phyloP scores from a whole-genome alignment of 2,113 vertebrate species.

The human region DNA sequence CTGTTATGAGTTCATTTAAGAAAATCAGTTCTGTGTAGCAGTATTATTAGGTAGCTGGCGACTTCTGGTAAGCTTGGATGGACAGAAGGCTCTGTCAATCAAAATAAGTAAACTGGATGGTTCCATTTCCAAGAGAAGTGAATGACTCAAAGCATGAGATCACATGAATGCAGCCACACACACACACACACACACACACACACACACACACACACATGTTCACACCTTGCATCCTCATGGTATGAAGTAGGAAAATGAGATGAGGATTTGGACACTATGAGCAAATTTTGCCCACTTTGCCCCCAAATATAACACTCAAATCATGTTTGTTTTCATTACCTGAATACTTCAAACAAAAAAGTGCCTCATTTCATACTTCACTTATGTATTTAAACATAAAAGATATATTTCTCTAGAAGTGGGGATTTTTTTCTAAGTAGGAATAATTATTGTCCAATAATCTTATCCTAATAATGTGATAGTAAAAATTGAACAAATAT shows the following conservation, averaged over 20 bases:
- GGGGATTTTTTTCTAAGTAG: neutral
- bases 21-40: neutral
- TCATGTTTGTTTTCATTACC: neutral
- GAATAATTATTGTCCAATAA: neutral
- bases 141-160: neutral
- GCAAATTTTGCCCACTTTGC: neutral
- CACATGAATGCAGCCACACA: neutral
- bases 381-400: neutral
- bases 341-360: neutral
- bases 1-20: neutral
- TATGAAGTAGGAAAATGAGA: neutral
- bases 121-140: neutral
- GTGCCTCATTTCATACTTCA: neutral
- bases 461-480: neutral
- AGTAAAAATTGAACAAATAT: slow-evolving; percentile 4
- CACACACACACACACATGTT: neutral
- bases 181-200: neutral
- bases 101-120: neutral
- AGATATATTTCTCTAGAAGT: neutral
- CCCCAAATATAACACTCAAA: neutral
- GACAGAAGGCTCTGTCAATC: slow-evolving; percentile 6
- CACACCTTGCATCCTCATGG: neutral
- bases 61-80: neutral
- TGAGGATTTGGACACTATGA: neutral
- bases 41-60: neutral